Conservation (phyloP, 2,888 invertebrate genomes). For the Caenorhabditis angaria region DNA sequence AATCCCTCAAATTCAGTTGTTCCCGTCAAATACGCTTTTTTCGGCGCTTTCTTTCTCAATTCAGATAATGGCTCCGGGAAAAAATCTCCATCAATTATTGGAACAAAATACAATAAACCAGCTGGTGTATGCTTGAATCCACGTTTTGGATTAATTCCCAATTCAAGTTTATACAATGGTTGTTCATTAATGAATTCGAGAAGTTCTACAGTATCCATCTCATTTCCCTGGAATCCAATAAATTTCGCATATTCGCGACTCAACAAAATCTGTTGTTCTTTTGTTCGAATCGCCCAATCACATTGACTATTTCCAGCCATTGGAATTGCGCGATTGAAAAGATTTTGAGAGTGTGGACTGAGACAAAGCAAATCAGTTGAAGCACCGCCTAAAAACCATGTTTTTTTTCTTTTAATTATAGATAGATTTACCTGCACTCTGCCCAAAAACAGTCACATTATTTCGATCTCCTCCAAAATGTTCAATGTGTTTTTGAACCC, state of each 20-base stretch:
- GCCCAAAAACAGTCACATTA: slow-evolving; percentile 69
- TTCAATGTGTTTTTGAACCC: slow-evolving; percentile 66
- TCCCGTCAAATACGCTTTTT: slow-evolving; percentile 52
- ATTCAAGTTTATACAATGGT: slow-evolving; percentile 40
- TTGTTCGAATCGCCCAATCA: slow-evolving; percentile 25
- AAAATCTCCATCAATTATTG: slow-evolving; percentile 57
- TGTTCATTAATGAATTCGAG: slow-evolving; percentile 40
- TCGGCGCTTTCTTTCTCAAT: slow-evolving; percentile 47
- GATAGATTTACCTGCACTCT: slow-evolving; percentile 56
- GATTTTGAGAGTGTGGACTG: slow-evolving; percentile 56
- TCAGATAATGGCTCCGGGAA: slow-evolving; percentile 50
- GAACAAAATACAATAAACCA: slow-evolving; percentile 53
- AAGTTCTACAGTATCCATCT: slow-evolving; percentile 26
- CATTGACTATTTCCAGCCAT: slow-evolving; percentile 57
- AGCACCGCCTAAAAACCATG: slow-evolving; percentile 39
- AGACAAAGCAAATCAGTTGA: slow-evolving; percentile 54
- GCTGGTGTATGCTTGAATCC: slow-evolving; percentile 46
- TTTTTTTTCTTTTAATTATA: no score
- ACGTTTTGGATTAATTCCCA: slow-evolving; percentile 50
- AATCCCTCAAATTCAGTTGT: slow-evolving; percentile 58
- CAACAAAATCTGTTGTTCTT: background rate
- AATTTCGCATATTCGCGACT: slow-evolving; percentile 1
- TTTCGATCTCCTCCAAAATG: slow-evolving; percentile 66
- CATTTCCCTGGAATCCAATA: slow-evolving; percentile 9
- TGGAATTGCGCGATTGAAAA: slow-evolving; percentile 57